These are phyloP conservation scores for Pleuronectes platessa DNA, from an alignment of 2,113 vertebrate species.

Conservation along the genomic window DNA sequence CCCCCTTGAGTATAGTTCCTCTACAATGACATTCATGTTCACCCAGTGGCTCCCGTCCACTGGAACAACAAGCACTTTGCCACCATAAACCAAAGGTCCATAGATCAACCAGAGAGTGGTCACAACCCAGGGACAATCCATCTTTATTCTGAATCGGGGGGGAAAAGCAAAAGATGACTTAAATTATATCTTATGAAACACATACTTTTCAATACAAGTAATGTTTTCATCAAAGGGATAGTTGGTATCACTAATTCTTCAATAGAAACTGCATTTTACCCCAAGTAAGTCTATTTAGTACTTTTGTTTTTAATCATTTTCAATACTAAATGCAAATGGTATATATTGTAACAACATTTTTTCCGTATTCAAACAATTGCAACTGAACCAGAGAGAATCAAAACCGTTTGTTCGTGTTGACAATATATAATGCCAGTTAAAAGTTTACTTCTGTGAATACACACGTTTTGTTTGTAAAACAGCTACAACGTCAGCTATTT, in stretches of 20 bases:
- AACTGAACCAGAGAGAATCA: background rate
- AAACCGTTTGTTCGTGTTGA: background rate
- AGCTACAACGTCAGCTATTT: background rate
- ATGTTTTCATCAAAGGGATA: background rate
- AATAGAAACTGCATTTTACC: background rate
- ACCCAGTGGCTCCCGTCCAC: conserved; percentile 82
- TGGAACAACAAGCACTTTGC: conserved; percentile 71
- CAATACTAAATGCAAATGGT: too few relatives aligned
- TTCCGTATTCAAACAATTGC: background rate
- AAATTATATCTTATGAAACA: background rate
- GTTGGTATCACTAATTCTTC: background rate
- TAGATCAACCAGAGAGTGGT: conserved; percentile 35
- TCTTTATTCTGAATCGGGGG: conserved; percentile 37
- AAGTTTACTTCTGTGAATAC: background rate
- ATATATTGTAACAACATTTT: too few relatives aligned
- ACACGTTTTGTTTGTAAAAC: background rate
- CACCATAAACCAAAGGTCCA: conserved; percentile 27
- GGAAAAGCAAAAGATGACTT: background rate
- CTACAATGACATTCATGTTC: conserved; percentile 77
- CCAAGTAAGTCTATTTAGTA: background rate
- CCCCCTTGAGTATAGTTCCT: conserved; percentile 65
- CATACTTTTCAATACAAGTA: background rate
- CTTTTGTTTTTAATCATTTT: too few relatives aligned
- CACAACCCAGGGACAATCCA: conserved; percentile 27
- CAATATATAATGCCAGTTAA: background rate